Evolutionary conservation across 2,113 vertebrate genomes (phyloP).

Genomic region (Noturus placidus): DNA sequence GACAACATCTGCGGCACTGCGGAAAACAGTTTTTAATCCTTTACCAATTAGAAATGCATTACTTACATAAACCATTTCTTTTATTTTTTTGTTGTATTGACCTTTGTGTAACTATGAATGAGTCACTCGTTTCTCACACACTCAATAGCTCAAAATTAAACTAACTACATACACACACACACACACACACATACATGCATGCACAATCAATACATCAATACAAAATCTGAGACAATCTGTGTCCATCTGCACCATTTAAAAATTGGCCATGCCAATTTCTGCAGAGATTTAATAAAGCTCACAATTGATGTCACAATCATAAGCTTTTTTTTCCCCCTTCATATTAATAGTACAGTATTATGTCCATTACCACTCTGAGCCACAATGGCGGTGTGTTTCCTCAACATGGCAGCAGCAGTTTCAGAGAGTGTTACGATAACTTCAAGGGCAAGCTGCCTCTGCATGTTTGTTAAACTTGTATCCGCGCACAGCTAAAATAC

Average conservation of each 20-base stretch:
- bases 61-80: not conserved
- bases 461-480: constrained; percentile 91
- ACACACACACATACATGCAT: not conserved
- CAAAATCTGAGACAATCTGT: not conserved
- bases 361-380: constrained; percentile 88
- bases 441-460: constrained; percentile 92
- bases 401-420: constrained; percentile 95
- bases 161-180: not conserved
- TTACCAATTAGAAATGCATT: not conserved
- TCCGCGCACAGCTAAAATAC: constrained; percentile 86
- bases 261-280: not conserved
- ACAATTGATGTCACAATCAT: not conserved
- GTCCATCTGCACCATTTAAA: not conserved
- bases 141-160: not conserved
- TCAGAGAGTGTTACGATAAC: constrained; percentile 96
- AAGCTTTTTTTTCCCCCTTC: too few species aligned
- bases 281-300: not conserved
- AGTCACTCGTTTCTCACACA: not conserved
- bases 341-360: not conserved
- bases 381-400: constrained; percentile 90
- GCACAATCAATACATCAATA: not conserved
- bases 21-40: not conserved
- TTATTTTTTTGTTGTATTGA: not conserved
- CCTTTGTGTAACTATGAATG: not conserved
- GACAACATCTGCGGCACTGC: constrained; percentile 95